Conservation (phyloP, 2,888 invertebrate genomes). For the Rhagonycha fulva region DNA sequence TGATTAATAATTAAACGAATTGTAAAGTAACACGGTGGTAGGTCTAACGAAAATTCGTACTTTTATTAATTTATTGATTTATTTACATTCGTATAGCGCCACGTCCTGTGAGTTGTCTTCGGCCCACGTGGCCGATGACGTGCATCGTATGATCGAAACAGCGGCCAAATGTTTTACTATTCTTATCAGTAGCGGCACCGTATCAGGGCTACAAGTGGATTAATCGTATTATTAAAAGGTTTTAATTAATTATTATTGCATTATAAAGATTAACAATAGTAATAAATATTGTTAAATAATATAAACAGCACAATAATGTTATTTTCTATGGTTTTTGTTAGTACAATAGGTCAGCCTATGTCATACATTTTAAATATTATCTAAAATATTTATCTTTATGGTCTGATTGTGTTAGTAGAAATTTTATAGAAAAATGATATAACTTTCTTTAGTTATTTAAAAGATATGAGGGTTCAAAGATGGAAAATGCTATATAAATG, state of each 20-base stretch:
- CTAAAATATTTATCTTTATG: too few species aligned
- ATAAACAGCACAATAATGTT: too few species aligned
- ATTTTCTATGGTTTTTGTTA: background rate
- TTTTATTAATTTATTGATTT: conserved; percentile 16
- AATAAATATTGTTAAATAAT: background rate
- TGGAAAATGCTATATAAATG: too few species aligned
- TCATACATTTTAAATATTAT: background rate
- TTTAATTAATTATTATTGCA: background rate
- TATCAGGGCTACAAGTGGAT: background rate
- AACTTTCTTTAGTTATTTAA: too few species aligned
- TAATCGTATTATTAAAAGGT: background rate
- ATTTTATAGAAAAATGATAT: too few species aligned
- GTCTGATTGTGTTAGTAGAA: too few species aligned
- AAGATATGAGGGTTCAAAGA: too few species aligned
- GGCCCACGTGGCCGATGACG: conserved; percentile 35
- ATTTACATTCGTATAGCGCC: conserved; percentile 33
- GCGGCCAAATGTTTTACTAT: background rate
- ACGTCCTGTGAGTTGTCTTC: conserved; percentile 18
- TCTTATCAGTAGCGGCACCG: background rate
- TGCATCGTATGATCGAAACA: conserved; percentile 36
- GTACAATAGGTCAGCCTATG: background rate
- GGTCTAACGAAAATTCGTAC: conserved; percentile 2
- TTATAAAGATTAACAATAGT: background rate
- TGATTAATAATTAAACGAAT: background rate
- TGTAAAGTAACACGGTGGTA: background rate